Evolutionary conservation across 2,113 vertebrate species (phyloP).

Genomic region (Actenoides hombroni): DNA sequence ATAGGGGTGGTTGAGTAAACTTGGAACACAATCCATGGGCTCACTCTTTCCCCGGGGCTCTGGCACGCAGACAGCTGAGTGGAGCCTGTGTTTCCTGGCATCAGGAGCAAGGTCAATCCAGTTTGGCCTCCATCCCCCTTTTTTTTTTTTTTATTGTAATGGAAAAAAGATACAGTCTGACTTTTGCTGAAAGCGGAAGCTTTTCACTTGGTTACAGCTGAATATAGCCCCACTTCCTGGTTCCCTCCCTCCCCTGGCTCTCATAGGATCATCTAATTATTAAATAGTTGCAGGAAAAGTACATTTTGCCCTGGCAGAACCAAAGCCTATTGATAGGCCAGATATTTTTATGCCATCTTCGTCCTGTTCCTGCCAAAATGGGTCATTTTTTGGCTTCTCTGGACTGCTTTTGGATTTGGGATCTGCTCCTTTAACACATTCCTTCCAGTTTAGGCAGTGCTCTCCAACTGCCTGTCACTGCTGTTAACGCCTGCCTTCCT

Average conservation of each 20-base stretch:
- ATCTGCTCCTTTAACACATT: constrained; percentile 34
- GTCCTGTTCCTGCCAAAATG: neutral
- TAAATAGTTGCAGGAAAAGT: neutral
- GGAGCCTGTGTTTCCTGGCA: constrained; percentile 32
- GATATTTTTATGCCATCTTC: neutral
- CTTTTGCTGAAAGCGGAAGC: neutral
- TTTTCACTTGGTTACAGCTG: neutral
- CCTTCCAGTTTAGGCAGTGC: constrained; percentile 32
- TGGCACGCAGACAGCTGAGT: neutral
- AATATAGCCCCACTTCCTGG: neutral
- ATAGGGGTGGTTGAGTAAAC: neutral
- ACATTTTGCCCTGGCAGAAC: neutral
- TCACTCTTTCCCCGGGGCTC: neutral
- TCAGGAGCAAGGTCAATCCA: neutral
- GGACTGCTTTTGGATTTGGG: neutral
- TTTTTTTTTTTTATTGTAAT: neutral
- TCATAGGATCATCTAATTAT: neutral
- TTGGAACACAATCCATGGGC: neutral
- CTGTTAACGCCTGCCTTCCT: neutral
- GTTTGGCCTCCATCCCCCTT: neutral
- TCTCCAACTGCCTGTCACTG: constrained; percentile 53
- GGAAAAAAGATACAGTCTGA: neutral
- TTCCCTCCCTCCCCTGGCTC: neutral
- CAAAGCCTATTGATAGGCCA: neutral
- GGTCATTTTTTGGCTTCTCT: neutral